These are phyloP conservation scores for Bedellia somnulentella DNA, from an alignment of 2,888 invertebrate species.

Conservation along the genomic window DNA sequence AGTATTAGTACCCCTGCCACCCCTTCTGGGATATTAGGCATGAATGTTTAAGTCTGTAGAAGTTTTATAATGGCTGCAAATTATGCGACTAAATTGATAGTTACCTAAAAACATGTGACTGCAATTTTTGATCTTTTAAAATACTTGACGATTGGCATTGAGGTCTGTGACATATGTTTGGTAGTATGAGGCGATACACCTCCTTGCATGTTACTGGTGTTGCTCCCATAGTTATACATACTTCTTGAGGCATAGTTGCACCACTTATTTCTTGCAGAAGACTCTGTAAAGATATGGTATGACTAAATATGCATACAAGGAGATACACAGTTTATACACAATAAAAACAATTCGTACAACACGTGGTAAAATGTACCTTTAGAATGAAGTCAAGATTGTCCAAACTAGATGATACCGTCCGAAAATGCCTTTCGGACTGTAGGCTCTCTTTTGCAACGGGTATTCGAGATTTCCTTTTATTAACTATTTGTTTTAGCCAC, in stretches of 20 bases:
- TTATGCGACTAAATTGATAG: too few relatives aligned
- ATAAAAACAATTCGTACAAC: too few relatives aligned
- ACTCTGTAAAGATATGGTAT: slow-evolving; percentile 23
- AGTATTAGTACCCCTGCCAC: too few relatives aligned
- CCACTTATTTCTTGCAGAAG: slow-evolving; percentile 38
- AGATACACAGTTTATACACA: background rate
- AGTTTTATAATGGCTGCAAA: too few relatives aligned
- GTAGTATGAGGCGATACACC: slow-evolving; percentile 39
- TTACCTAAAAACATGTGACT: slow-evolving; percentile 40
- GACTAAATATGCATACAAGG: background rate
- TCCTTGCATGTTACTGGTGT: slow-evolving; percentile 42
- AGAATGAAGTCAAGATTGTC: slow-evolving; percentile 44
- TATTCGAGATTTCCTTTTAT: slow-evolving; percentile 25
- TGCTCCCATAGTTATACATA: slow-evolving; percentile 39
- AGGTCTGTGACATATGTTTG: slow-evolving; percentile 31
- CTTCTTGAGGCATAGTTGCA: slow-evolving; percentile 35
- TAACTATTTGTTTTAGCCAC: slow-evolving; percentile 47
- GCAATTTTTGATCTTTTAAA: slow-evolving; percentile 41
- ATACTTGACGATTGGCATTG: slow-evolving; percentile 40
- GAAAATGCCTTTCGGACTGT: slow-evolving; percentile 43
- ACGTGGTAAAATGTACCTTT: too few relatives aligned
- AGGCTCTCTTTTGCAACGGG: slow-evolving; percentile 26
- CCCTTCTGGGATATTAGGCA: too few relatives aligned
- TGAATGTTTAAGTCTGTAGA: too few relatives aligned
- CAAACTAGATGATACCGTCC: slow-evolving; percentile 35